These are phyloP conservation scores for Acrossocheilus wenchowensis DNA, from an alignment of 2,797 vertebrate genomes.

Conservation along the genomic window DNA sequence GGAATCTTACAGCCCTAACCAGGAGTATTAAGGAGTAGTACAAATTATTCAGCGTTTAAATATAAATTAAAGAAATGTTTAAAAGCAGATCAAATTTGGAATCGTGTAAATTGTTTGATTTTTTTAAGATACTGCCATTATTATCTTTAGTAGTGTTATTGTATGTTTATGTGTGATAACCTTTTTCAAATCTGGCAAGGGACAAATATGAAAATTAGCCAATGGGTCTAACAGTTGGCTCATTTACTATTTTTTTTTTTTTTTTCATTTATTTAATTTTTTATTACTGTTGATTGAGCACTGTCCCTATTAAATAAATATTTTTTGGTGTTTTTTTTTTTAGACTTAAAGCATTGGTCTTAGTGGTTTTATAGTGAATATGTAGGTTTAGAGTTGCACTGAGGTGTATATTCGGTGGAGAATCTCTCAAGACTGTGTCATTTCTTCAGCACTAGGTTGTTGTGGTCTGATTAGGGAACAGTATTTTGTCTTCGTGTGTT, in stretches of 20 bases:
- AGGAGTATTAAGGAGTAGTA: background rate
- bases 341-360: too few species aligned
- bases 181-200: too few species aligned
- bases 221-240: background rate
- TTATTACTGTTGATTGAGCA: too few species aligned
- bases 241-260: too few species aligned
- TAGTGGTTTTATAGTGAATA: background rate
- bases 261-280: too few species aligned
- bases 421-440: background rate
- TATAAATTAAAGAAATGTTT: background rate
- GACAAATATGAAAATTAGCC: too few species aligned
- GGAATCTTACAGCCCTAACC: too few species aligned
- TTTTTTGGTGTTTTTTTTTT: background rate
- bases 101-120: background rate
- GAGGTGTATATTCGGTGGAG: background rate
- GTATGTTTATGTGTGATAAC: background rate
- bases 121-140: background rate
- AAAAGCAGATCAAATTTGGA: background rate
- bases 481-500: background rate
- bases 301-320: too few species aligned
- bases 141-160: background rate
- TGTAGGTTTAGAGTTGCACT: background rate
- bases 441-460: background rate
- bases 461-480: background rate
- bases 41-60: background rate